Evolutionary conservation across 2,888 invertebrate genomes (phyloP).

Genomic region (Campoletis raptor): DNA sequence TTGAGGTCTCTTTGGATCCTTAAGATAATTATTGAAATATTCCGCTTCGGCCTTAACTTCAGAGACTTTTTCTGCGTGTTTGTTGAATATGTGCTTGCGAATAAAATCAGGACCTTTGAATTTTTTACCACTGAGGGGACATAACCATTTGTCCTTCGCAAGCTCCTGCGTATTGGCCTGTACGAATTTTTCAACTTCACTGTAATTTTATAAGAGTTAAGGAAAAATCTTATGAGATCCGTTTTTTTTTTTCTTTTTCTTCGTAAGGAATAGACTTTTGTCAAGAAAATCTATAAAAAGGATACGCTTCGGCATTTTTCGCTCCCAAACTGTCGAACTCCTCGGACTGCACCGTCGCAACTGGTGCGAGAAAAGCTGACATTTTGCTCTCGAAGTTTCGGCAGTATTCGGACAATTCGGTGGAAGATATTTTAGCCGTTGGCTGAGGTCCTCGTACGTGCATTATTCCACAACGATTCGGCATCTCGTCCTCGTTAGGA

Average conservation of each 20-base stretch:
- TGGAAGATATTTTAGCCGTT: conserved; percentile 90
- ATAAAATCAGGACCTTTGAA: conserved; percentile 99
- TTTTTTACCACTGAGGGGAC: conserved; percentile 99
- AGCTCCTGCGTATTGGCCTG: conserved; percentile 98
- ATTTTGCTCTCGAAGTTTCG: conserved; percentile 96
- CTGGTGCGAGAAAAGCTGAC: conserved; percentile 93
- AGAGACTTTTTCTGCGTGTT: conserved; percentile 98
- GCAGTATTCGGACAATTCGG: conserved; percentile 91
- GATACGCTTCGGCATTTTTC: conserved; percentile 89
- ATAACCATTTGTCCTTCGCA: conserved; percentile 99
- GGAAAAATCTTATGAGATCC: conserved; percentile 17
- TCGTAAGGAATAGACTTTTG: neutral
- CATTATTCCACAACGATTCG: conserved; percentile 99
- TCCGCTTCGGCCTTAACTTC: conserved; percentile 98
- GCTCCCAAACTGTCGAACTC: conserved; percentile 94
- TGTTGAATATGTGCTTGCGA: conserved; percentile 98
- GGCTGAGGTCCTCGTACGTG: conserved; percentile 97
- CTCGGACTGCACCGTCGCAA: conserved; percentile 89
- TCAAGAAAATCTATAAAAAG: conserved; percentile 46
- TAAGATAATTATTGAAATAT: conserved; percentile 98
- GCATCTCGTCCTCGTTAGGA: conserved; percentile 99
- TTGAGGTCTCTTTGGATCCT: conserved; percentile 97
- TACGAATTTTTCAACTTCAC: conserved; percentile 97
- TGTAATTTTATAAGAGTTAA: conserved; percentile 66
- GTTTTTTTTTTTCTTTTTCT: neutral